These are phyloP conservation scores for Zeugodacus cucurbitae DNA, from an alignment of 1,140 invertebrate species.

Conservation along the genomic window DNA sequence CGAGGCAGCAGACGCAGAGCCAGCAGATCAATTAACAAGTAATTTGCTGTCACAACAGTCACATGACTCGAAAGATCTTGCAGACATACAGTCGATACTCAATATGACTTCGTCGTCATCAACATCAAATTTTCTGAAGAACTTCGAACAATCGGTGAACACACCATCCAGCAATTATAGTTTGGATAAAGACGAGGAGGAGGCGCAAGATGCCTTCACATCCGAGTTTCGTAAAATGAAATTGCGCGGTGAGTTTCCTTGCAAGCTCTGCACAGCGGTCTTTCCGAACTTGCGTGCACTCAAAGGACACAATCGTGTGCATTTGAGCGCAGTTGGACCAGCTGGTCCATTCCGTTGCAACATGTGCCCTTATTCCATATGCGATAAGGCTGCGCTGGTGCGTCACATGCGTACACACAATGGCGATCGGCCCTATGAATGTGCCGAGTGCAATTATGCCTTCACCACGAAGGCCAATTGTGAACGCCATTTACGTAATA, in stretches of 20 bases:
- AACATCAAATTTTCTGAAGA: conserved; percentile 60
- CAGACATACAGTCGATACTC: conserved; percentile 86
- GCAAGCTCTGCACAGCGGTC: conserved; percentile 82
- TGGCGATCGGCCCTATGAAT: conserved; percentile 94
- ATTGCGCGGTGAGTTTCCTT: conserved; percentile 87
- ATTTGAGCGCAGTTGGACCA: conserved; percentile 75
- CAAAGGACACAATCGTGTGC: conserved; percentile 88
- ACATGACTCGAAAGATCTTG: conserved; percentile 74
- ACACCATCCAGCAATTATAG: conserved; percentile 62
- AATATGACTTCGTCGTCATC: conserved; percentile 75
- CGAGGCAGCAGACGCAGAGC: neutral
- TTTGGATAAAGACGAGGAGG: conserved; percentile 73
- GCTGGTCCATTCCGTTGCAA: conserved; percentile 87
- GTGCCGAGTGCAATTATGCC: conserved; percentile 91
- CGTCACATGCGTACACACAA: conserved; percentile 94
- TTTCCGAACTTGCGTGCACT: conserved; percentile 90
- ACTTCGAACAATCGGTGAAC: conserved; percentile 62
- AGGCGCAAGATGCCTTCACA: conserved; percentile 82
- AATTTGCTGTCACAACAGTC: conserved; percentile 32
- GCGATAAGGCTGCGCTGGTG: conserved; percentile 89
- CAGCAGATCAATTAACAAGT: neutral
- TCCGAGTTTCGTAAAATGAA: conserved; percentile 87
- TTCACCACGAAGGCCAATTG: conserved; percentile 96
- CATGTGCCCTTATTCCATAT: conserved; percentile 89
- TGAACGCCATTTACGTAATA: conserved; percentile 88